A percentile compares a stretch with the other conserved stretches of the same genome.
Evolutionary conservation across 1,140 invertebrate genomes (phyloP).

Genomic region (Rhagoletis pomonella): DNA sequence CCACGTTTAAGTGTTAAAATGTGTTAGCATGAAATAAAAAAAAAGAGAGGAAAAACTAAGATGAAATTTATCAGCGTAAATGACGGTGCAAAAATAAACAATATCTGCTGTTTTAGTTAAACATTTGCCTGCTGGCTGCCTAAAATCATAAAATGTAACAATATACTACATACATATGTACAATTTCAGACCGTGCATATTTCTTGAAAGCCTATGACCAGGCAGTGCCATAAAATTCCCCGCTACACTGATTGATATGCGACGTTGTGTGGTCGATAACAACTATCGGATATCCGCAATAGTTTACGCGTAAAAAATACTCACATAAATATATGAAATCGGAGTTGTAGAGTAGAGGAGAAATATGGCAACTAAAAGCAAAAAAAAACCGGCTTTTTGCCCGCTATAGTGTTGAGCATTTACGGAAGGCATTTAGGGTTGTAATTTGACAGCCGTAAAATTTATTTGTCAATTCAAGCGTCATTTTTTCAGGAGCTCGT

Average conservation of each 20-base stretch:
- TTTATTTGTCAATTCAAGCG: too few species aligned
- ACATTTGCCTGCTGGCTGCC: background rate
- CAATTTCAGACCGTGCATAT: too few species aligned
- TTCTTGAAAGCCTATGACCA: background rate
- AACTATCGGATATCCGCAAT: slow-evolving; percentile 24
- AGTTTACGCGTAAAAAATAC: background rate
- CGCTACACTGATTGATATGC: slow-evolving; percentile 43
- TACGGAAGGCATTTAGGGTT: too few species aligned
- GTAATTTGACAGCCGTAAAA: too few species aligned
- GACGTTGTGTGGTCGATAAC: slow-evolving; percentile 6
- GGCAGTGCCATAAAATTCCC: slow-evolving; percentile 1
- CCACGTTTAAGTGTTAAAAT: background rate
- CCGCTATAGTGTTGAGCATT: too few species aligned
- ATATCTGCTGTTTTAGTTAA: background rate
- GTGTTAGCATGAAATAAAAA: background rate
- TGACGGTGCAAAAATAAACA: background rate
- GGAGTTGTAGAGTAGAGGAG: background rate
- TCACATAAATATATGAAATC: background rate
- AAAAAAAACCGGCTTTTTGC: too few species aligned
- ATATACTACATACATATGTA: too few species aligned
- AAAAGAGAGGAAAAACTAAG: background rate
- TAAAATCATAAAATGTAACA: too few species aligned
- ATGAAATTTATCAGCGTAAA: background rate
- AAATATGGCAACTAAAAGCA: too few species aligned
- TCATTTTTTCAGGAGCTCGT: too few species aligned